Percentiles rank a stretch among this genome's conserved stretches.
phyloP scores from a whole-genome alignment of 2,113 vertebrate genomes.

The Prionailurus bengalensis region DNA sequence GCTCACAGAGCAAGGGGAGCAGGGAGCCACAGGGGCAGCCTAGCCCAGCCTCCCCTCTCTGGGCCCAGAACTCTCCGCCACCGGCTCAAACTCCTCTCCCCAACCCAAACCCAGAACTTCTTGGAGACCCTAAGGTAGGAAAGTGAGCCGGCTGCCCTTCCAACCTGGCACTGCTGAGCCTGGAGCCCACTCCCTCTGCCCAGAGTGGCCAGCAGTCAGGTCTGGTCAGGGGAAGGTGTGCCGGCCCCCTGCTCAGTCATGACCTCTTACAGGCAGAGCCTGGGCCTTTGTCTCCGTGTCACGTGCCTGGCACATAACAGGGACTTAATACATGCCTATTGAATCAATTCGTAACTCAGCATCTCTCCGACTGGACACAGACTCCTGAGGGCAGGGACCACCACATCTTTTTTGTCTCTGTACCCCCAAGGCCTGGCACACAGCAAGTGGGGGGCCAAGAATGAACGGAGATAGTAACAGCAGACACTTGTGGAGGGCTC shows the following conservation, averaged over 20 bases:
- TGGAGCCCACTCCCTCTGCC: not conserved
- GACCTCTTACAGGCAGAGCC: not conserved
- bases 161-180: not conserved
- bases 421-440: not conserved
- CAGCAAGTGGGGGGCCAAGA: not conserved
- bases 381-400: not conserved
- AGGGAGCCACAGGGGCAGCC: not conserved
- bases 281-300: not conserved
- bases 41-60: not conserved
- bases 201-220: not conserved
- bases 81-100: not conserved
- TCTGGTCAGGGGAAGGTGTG: not conserved
- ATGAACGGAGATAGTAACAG: no score
- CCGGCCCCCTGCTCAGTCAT: not conserved
- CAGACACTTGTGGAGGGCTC: not conserved
- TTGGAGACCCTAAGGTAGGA: not conserved
- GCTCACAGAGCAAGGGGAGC: no score
- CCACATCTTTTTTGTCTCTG: not conserved
- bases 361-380: not conserved
- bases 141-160: not conserved
- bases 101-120: not conserved
- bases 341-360: not conserved
- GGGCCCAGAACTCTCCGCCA: not conserved
- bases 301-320: not conserved
- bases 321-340: not conserved